Percentiles rank a stretch among this genome's conserved stretches.
Evolutionary conservation across 2,888 invertebrate genomes (phyloP).

Genomic region (Morpho helenor): DNA sequence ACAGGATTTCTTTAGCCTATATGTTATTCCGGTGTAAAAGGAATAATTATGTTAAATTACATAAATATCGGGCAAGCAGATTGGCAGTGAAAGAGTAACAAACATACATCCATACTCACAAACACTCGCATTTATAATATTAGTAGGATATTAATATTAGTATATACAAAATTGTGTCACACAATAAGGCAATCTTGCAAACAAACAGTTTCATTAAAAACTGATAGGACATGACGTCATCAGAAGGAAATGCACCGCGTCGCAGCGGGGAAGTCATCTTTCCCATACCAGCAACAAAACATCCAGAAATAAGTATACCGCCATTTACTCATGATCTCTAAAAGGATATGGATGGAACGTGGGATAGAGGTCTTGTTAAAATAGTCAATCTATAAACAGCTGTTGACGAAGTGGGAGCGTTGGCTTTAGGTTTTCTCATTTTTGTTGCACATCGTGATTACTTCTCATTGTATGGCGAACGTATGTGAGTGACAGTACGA

Average conservation of each 20-base stretch:
- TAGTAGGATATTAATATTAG: too few relatives aligned
- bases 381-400: slow-evolving; percentile 66
- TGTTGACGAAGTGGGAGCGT: slow-evolving; percentile 59
- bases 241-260: slow-evolving; percentile 59
- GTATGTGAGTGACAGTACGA: slow-evolving; percentile 3
- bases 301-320: slow-evolving; percentile 55
- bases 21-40: too few relatives aligned
- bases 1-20: too few relatives aligned
- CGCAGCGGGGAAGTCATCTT: slow-evolving; percentile 64
- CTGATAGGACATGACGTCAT: slow-evolving; percentile 61
- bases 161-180: background rate
- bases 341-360: slow-evolving; percentile 13
- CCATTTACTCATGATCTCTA: background rate
- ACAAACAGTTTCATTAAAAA: background rate
- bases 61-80: too few relatives aligned
- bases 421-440: slow-evolving; percentile 41
- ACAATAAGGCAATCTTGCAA: background rate
- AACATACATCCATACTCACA: too few relatives aligned
- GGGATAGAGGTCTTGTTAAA: slow-evolving; percentile 37
- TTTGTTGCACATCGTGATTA: slow-evolving; percentile 24
- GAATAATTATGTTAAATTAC: too few relatives aligned
- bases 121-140: too few relatives aligned
- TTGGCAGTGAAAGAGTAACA: too few relatives aligned
- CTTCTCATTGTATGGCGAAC: slow-evolving; percentile 1
- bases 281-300: slow-evolving; percentile 58